Evolutionary conservation across 35 echinoderm and acorn worm species (phyloP).

Genomic region (Lytechinus variegatus): DNA sequence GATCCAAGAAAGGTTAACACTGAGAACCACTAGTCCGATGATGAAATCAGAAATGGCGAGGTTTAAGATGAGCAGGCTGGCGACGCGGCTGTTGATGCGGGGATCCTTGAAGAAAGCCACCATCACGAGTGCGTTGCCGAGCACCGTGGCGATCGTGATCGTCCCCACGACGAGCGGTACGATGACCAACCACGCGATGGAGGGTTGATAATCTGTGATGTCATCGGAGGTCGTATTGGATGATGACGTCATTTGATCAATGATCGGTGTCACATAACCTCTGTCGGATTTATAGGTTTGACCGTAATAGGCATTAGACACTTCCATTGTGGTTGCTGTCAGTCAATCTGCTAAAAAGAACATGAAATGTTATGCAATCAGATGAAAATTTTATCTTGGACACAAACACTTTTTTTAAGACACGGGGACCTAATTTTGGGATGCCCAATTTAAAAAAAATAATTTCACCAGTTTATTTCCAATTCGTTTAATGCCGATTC

Average conservation of each 20-base stretch:
- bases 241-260: neutral
- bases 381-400: no score
- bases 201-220: neutral
- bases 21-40: slow-evolving; percentile 61
- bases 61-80: slow-evolving; percentile 67
- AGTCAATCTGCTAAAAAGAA: neutral
- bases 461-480: no score
- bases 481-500: no score
- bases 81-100: slow-evolving; percentile 48
- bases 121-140: slow-evolving; percentile 55
- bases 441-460: no score
- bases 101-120: slow-evolving; percentile 46
- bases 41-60: slow-evolving; percentile 74
- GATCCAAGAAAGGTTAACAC: slow-evolving; percentile 62
- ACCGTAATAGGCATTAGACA: neutral
- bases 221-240: neutral
- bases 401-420: no score
- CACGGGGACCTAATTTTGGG: no score
- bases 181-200: neutral
- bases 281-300: neutral
- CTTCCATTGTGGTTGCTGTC: neutral
- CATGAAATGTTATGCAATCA: neutral
- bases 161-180: slow-evolving; percentile 29
- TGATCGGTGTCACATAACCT: neutral
- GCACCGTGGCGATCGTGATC: slow-evolving; percentile 44